phyloP scores from a whole-genome alignment of 2,888 invertebrate species.

The Dascillus cervinus region DNA sequence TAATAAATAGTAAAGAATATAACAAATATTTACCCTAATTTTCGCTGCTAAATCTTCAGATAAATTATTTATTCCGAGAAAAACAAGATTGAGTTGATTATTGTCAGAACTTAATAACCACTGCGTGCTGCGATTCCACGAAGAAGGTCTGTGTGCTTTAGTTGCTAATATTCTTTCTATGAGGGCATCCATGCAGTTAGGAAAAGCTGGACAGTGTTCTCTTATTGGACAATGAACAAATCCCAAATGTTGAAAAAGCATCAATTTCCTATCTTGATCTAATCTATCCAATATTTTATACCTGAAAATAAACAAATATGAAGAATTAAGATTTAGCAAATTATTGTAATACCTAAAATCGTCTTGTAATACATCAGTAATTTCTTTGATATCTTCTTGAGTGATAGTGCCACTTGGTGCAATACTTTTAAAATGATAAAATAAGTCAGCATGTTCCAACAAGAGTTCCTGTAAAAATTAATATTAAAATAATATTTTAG shows the following conservation, averaged over 20 bases:
- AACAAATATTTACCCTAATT: conserved; percentile 51
- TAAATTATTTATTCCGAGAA: conserved; percentile 79
- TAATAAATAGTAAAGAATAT: conserved; percentile 3
- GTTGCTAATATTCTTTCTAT: conserved; percentile 64
- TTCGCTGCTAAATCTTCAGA: conserved; percentile 83
- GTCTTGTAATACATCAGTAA: conserved; percentile 83
- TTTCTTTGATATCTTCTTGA: conserved; percentile 89
- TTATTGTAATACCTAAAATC: conserved; percentile 69
- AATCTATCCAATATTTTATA: conserved; percentile 90
- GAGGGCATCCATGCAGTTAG: conserved; percentile 72
- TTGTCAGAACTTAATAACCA: conserved; percentile 59
- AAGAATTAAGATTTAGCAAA: conserved; percentile 1
- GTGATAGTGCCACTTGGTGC: conserved; percentile 86
- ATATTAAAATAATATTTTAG: conserved; percentile 1
- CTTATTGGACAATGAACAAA: conserved; percentile 93
- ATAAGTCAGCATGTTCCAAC: conserved; percentile 86
- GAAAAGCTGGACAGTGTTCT: conserved; percentile 88
- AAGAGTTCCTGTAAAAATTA: conserved; percentile 62
- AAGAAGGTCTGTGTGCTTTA: conserved; percentile 58
- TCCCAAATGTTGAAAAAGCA: conserved; percentile 90
- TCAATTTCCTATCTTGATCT: conserved; percentile 89
- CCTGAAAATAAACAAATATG: conserved; percentile 42
- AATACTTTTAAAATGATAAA: conserved; percentile 87
- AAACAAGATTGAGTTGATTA: conserved; percentile 76
- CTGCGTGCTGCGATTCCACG: conserved; percentile 57